phyloP scores from a whole-genome alignment of 2,888 invertebrate species.

The Ennomos quercinarius region DNA sequence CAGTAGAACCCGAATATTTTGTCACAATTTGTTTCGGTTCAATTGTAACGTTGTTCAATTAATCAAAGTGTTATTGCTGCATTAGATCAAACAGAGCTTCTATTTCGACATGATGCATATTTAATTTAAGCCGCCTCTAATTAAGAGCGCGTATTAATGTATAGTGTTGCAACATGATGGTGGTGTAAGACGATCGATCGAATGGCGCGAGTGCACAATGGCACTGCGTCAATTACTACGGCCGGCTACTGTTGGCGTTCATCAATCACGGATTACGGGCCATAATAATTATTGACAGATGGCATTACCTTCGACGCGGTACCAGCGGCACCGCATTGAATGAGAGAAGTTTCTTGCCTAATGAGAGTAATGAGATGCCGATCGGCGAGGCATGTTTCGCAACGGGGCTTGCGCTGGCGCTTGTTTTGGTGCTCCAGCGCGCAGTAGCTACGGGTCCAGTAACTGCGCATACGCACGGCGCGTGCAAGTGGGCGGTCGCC shows the following conservation, averaged over 20 bases:
- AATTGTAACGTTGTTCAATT: conserved; percentile 48
- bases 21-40: conserved; percentile 28
- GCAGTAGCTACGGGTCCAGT: conserved; percentile 15
- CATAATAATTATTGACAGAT: conserved; percentile 78
- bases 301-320: conserved; percentile 55
- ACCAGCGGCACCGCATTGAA: conserved; percentile 53
- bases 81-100: conserved; percentile 52
- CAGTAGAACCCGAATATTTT: conserved; percentile 29
- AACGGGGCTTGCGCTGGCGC: conserved; percentile 30
- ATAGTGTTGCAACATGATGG: conserved; percentile 50
- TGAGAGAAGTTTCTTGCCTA: conserved; percentile 55
- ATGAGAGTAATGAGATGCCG: conserved; percentile 47
- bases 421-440: conserved; percentile 26
- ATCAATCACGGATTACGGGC: conserved; percentile 77
- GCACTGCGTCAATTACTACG: conserved; percentile 67
- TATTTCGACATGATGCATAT: conserved; percentile 62
- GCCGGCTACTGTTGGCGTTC: conserved; percentile 71
- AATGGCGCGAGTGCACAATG: conserved; percentile 59
- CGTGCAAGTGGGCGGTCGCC: conserved; percentile 26
- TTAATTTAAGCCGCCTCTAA: conserved; percentile 71
- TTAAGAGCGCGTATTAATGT: conserved; percentile 64
- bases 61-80: conserved; percentile 54
- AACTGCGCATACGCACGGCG: conserved; percentile 17
- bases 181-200: conserved; percentile 32
- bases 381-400: conserved; percentile 30